Evolutionary conservation across 2,113 vertebrate genomes (phyloP), one percentile per base, ranked within the genome.

Genomic region (Pelvicachromis taeniatus): DNA sequence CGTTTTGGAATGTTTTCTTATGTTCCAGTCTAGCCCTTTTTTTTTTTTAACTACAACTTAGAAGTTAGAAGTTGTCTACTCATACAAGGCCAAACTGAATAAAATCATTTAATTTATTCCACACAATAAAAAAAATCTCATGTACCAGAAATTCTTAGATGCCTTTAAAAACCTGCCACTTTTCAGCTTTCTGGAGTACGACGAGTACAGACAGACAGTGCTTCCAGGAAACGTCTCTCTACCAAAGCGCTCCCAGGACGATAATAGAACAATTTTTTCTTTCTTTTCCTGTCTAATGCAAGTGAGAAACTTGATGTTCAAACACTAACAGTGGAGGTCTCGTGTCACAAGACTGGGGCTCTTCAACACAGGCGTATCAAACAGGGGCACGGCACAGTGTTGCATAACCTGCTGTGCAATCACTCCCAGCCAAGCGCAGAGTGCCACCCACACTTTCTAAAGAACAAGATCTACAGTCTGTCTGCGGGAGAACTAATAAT

Each of bases 331-430:
- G 70, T 21, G 63, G 58, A 48, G 45, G 38, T 70, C 61, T 21
- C 0, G 12, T 56, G 85, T 84, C 83, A 88, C 84, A 88, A 78
- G 82, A 79, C 61, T 38, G 4, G 3, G 6, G 65, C 88, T 87
- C 52, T 89, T 90, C 91, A 91, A 80, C 92, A 61, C 84, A 53
- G 23, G 5, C n/a, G 8, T 89, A 80, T 85, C 83, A 90, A 93
- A 90, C 82, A 4, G 59, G 35, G 82, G 68, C 88, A 52, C 50
- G 9, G 26, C 38, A 63, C 80, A 9, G 16, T 7, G 48, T 95
- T 95, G 73, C 81, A 77, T 92, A 94, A 94, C 78, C 50, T 33
- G 77, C 87, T 48, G 80, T 88, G 78, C 81, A 82, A 75, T 87
- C 86, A 89, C 50, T 84, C 50, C 10, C 79, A 81, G 78, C 31